phyloP scores from a whole-genome alignment of 1,140 invertebrate species.

The Coptotermes formosanus region DNA sequence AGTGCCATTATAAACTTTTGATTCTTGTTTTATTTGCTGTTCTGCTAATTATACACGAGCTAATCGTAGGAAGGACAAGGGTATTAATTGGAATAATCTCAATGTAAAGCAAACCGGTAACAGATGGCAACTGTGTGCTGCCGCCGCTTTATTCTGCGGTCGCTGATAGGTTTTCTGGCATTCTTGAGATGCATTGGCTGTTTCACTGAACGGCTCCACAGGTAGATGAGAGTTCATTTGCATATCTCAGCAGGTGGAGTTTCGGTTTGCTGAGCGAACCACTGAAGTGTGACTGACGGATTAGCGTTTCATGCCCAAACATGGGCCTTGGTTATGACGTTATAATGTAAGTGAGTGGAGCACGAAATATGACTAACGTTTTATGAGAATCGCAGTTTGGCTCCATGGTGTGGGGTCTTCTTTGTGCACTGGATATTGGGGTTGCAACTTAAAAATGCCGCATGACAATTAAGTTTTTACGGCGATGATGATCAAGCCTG shows the following conservation, averaged over 20 bases:
- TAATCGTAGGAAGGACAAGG: background rate
- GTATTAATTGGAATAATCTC: background rate
- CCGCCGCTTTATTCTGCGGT: background rate
- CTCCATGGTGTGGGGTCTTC: too few species aligned
- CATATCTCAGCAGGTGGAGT: slow-evolving; percentile 11
- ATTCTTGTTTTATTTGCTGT: background rate
- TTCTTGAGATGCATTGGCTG: background rate
- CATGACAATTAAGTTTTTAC: too few species aligned
- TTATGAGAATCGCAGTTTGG: too few species aligned
- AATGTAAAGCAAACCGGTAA: background rate
- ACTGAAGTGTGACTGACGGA: slow-evolving; percentile 1
- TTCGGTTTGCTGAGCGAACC: background rate
- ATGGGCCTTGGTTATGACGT: too few species aligned
- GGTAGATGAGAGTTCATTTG: background rate
- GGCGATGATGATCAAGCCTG: too few species aligned
- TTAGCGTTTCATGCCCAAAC: background rate
- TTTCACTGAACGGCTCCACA: background rate
- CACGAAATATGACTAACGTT: too few species aligned
- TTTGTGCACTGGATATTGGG: too few species aligned
- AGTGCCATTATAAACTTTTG: background rate
- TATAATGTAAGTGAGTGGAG: too few species aligned
- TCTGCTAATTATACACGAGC: background rate
- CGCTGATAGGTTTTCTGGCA: background rate
- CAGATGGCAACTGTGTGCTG: background rate
- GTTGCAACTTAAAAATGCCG: too few species aligned